Base-by-base conservation (phyloP, 2,113 vertebrate genomes). In the Xiphophorus maculatus region DNA sequence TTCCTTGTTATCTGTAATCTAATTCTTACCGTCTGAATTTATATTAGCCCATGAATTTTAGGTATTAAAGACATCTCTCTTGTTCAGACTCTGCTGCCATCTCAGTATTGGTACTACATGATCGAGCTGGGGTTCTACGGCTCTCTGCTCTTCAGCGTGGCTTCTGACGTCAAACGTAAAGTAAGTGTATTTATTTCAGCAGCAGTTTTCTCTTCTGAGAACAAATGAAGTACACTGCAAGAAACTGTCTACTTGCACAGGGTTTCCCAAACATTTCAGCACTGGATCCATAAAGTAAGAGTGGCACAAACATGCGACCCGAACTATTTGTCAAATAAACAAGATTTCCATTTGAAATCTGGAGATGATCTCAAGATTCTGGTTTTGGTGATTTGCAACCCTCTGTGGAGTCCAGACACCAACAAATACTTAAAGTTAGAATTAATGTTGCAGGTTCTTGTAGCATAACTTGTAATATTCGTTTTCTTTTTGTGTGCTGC, bases 41-140 rank as follows among this genome's bases (percentile, higher is more conserved):
- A 63, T 4, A 32, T 27, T 62, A 32, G 1, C 51, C 17, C 73
- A 71, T 71, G 14, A n/a, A 76, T 83, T 74, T 79, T 64, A 1
- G 70, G 8, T 33, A 66, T 48, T 51, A 65, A 70, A 42, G 6
- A 9, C 44, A 15, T 83, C 30, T 82, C 42, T 82, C 42, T n/a
- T 77, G 15, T 63, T 82, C 17, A 94, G 94, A 93, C 89, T 27
- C 74, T 94, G 35, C 77, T 98, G 73, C 95, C 96, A 4, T 99
- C 97, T 73, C 97, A 99, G 93, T 99, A 98, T 66, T 99, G 97
- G 97, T 99, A 99, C 93, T 99, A 99, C 92, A 97, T 96, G 92
- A 95, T 97, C 0, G 97, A 98, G 63, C 94, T 99, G 74, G 97
- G 96, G 22, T 98, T 99, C 93, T 99, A 99, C 87, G 89, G 92